A percentile compares a stretch with the other conserved stretches of the same genome.
These are phyloP conservation scores for Bombus terrestris DNA, from an alignment of 1,140 invertebrate genomes.

Conservation along the genomic window DNA sequence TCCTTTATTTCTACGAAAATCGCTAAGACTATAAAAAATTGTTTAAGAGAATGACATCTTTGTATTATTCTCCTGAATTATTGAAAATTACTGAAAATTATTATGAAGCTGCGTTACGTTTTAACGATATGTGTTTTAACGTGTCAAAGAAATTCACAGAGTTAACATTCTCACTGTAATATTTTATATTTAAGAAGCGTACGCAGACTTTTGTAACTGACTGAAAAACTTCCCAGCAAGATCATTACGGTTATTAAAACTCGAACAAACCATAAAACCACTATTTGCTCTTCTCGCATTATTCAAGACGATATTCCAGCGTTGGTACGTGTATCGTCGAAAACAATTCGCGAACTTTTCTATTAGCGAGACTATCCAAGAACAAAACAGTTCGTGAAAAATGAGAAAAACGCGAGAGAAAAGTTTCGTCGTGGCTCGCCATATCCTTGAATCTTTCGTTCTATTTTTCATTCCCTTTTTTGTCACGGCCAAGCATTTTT, in stretches of 20 bases:
- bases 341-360: slow-evolving; percentile 24
- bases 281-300: not conserved
- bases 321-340: not conserved
- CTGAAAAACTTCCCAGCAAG: not conserved
- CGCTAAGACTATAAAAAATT: too few species aligned
- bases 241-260: not conserved
- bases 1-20: too few species aligned
- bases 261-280: not conserved
- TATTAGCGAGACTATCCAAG: not conserved
- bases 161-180: too few species aligned
- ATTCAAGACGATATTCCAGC: not conserved
- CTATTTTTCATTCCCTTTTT: not conserved
- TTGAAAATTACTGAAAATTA: too few species aligned
- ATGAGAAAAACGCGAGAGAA: not conserved
- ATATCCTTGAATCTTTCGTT: slow-evolving; percentile 4
- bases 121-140: too few species aligned
- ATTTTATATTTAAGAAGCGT: too few species aligned
- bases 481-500: not conserved
- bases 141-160: too few species aligned
- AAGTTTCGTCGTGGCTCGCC: not conserved
- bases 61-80: too few species aligned
- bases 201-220: too few species aligned
- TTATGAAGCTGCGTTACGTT: too few species aligned
- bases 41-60: too few species aligned
- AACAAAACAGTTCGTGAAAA: not conserved